A percentile compares a stretch with the other conserved stretches of the same genome.
Evolutionary conservation across 92 coral and sea anemone genomes (phyloP).

Genomic region (Palythoa heliodiscus): DNA sequence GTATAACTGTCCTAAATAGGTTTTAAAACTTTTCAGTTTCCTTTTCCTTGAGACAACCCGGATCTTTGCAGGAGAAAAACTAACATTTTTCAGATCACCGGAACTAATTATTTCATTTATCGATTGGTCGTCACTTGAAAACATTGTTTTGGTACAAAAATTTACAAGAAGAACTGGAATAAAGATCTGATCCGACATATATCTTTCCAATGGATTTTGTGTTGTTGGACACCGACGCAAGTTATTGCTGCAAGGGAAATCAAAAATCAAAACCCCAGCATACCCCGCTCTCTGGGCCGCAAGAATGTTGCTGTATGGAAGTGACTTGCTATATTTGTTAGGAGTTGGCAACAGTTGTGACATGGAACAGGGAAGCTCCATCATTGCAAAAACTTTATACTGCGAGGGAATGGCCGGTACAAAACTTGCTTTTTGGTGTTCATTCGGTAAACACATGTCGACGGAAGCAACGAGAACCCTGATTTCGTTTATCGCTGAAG

Average conservation of each 20-base stretch:
- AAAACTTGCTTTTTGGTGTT: background rate
- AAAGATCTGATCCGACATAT: background rate
- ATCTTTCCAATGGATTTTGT: too few species aligned
- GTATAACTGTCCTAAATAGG: background rate
- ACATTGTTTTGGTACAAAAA: background rate
- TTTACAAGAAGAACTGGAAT: background rate
- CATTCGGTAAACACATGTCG: background rate
- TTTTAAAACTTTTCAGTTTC: background rate
- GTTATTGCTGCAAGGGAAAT: too few species aligned
- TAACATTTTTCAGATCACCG: background rate
- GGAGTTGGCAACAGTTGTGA: too few species aligned
- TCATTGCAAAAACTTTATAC: constrained; percentile 4
- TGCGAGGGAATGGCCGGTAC: constrained; percentile 1
- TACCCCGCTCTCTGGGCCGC: constrained; percentile 20
- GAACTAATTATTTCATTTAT: too few species aligned
- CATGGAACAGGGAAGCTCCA: background rate
- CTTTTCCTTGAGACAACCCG: background rate
- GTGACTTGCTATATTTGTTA: background rate
- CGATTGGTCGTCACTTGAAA: too few species aligned
- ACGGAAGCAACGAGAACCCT: background rate
- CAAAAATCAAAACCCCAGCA: background rate
- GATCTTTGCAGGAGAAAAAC: background rate
- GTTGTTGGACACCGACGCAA: background rate
- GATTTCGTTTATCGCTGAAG: background rate
- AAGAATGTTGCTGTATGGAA: background rate